Evolutionary conservation across 2,888 invertebrate species (phyloP).

Genomic region (Oegoconia quadripuncta): DNA sequence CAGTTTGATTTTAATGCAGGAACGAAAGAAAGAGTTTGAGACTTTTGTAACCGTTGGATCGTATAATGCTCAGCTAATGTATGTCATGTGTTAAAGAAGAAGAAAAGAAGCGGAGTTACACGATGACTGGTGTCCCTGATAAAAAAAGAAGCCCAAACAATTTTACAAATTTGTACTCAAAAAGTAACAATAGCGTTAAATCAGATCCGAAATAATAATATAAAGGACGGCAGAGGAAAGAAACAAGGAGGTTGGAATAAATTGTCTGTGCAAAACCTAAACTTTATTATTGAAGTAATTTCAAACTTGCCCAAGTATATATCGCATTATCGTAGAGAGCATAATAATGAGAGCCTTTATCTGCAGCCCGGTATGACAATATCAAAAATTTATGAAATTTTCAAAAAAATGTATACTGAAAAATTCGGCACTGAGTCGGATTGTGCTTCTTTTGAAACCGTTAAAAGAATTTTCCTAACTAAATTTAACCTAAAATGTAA

Average conservation of each 20-base stretch:
- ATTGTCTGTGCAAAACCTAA: not conserved
- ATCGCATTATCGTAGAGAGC: constrained; percentile 8
- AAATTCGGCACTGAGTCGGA: too few relatives aligned
- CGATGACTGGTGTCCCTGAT: too few relatives aligned
- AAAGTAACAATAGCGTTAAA: constrained; percentile 1
- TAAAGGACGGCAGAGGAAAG: constrained; percentile 2
- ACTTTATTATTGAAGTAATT: constrained; percentile 5
- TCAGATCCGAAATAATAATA: not conserved
- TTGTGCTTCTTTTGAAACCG: constrained; percentile 13
- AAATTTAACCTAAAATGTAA: constrained; percentile 18
- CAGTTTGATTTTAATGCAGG: constrained; percentile 9
- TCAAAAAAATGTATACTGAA: constrained; percentile 6
- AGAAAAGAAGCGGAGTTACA: constrained; percentile 3
- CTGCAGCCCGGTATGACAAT: constrained; percentile 7
- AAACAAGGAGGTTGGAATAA: not conserved
- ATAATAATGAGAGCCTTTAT: constrained; percentile 4
- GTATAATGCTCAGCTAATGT: constrained; percentile 18
- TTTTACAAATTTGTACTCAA: too few relatives aligned
- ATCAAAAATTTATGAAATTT: constrained; percentile 10
- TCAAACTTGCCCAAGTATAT: constrained; percentile 6
- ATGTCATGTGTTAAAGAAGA: constrained; percentile 12
- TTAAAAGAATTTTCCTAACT: constrained; percentile 16
- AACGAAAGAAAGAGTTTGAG: constrained; percentile 16
- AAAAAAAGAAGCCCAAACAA: too few relatives aligned
- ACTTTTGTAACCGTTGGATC: constrained; percentile 17